Conservation (phyloP, 2,888 invertebrate genomes). For the Drosophila helvetica region DNA sequence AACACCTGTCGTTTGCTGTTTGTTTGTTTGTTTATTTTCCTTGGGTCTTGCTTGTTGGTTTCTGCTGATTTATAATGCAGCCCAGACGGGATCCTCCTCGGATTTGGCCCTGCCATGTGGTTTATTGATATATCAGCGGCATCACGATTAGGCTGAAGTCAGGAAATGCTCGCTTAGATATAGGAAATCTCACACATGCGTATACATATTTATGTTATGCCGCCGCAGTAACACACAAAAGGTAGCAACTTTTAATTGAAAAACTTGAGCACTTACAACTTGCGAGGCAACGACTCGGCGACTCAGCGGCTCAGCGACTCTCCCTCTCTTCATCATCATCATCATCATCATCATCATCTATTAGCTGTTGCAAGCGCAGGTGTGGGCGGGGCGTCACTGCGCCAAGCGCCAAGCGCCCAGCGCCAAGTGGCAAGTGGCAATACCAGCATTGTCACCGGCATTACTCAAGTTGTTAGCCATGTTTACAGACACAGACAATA, state of each 20-base stretch:
- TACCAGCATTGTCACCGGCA: conserved; percentile 70
- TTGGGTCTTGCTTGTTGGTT: conserved; percentile 16
- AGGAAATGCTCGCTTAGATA: conserved; percentile 30
- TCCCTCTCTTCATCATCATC: background rate
- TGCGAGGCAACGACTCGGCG: conserved; percentile 40
- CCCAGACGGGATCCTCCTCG: conserved; percentile 40
- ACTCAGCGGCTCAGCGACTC: background rate
- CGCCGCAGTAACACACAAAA: conserved; percentile 72
- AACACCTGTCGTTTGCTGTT: conserved; percentile 67
- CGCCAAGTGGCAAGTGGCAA: conserved; percentile 41
- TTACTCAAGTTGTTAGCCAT: conserved; percentile 79
- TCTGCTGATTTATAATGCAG: conserved; percentile 51
- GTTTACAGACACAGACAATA: conserved; percentile 79
- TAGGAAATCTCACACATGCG: conserved; percentile 55
- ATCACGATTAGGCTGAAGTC: conserved; percentile 54
- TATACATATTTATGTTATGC: conserved; percentile 68
- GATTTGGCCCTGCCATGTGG: conserved; percentile 49
- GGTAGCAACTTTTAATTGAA: conserved; percentile 79
- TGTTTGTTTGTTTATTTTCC: conserved; percentile 27
- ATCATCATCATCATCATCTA: conserved; percentile 10
- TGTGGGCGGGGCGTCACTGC: conserved; percentile 17
- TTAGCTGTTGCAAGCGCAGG: conserved; percentile 27
- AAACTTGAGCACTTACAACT: conserved; percentile 78
- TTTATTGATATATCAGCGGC: conserved; percentile 68
- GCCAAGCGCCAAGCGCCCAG: background rate